Evolutionary conservation across 2,797 vertebrate genomes (phyloP).

Genomic region (Setipinna tenuifilis): DNA sequence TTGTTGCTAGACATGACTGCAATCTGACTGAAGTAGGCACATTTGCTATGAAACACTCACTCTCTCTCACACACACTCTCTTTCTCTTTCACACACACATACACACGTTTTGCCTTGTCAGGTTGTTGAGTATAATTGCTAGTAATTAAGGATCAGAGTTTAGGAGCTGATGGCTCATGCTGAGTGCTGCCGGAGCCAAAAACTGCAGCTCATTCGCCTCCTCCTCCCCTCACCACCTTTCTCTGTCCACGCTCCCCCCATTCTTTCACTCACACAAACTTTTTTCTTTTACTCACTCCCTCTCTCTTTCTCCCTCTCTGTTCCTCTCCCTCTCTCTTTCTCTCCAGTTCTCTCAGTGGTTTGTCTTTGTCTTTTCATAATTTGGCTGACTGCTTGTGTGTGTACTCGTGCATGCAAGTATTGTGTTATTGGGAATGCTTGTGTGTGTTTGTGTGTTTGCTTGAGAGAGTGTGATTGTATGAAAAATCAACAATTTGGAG

Average conservation of each 20-base stretch:
- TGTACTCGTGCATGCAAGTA: slow-evolving; percentile 12
- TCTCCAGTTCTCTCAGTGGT: neutral
- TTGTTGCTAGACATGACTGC: too few species aligned
- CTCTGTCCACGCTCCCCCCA: neutral
- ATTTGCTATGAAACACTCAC: too few species aligned
- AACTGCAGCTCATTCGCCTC: neutral
- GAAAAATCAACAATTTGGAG: neutral
- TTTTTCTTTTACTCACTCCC: neutral
- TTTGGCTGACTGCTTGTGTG: slow-evolving; percentile 7
- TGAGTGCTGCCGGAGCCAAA: neutral
- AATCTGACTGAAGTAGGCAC: too few species aligned
- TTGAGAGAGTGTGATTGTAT: neutral
- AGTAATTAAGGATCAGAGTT: slow-evolving; percentile 10
- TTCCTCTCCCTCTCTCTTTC: neutral
- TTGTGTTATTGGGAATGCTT: neutral
- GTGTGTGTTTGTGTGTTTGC: neutral
- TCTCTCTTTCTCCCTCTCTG: neutral
- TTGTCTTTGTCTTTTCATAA: neutral
- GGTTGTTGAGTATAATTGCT: slow-evolving; percentile 19
- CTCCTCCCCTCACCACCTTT: neutral
- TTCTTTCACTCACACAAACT: neutral
- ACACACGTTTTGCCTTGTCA: neutral
- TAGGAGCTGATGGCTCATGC: neutral
- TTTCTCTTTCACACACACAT: neutral
- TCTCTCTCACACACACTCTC: neutral